Evolutionary conservation across 2,113 vertebrate genomes (phyloP), one percentile per base, ranked within the genome.

Genomic region (Coregonus clupeaformis): DNA sequence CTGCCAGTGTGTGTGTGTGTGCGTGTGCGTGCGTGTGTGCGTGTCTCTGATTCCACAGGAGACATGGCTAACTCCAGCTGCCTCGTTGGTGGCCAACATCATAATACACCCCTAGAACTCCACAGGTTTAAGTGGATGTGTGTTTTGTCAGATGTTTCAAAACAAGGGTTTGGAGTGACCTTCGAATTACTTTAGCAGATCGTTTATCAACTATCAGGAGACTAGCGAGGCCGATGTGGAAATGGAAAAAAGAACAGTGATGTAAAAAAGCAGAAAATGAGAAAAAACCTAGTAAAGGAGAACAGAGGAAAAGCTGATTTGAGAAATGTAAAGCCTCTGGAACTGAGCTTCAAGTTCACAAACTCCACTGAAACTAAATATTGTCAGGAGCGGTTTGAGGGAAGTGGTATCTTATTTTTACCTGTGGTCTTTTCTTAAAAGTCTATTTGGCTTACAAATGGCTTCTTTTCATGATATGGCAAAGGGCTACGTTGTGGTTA

Each of bases 181-280:
- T 59, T 77, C 27, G 77, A 80, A 87, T 87, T 71, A 73, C 84
- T 85, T 80, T 79, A 81, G 70, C 81, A 87, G 68, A 77, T 80
- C 72, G 68, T 80, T 76, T 75, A 75, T 79, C 60, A 78, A 42
- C 55, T 78, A 80, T 71, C 74, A 74, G 60, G 78, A 79, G 76
- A 82, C 72, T 45, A 71, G 69, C 52, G 67, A 57, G 52, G 65
- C 60, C 59, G 62, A 69, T 22, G 25, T 69, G 75, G 66, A 79
- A 67, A 67, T 24, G 27, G 72, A 66, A 66, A 78, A 69, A 67
- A 22, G n/a, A 83, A 32, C 25, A 27, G 65, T 72, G 66, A 75
- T 24, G 47, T 60, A 3, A 32, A 45, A 79, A 74, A 69, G 65
- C 42, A 59, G 47, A 77, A 30, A 6, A 6, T 1, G 11, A 12